Evolutionary conservation across 30 jellyfish, hydroid and myxozoan species (phyloP).

Genomic region (Turritopsis rubra): DNA sequence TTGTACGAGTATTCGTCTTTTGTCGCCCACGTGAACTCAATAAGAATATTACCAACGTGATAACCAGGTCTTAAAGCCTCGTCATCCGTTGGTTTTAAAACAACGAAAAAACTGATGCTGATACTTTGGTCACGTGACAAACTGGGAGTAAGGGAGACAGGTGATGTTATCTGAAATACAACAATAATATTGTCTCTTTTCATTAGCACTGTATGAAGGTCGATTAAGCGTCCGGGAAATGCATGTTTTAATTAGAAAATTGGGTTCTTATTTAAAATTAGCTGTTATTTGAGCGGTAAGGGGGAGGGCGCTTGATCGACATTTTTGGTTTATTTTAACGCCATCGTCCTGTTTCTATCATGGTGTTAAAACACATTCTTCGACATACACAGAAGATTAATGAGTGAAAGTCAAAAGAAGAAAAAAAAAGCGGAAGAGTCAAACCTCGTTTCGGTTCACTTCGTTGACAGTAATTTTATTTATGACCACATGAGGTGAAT

Average conservation of each 20-base stretch:
- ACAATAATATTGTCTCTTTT: neutral
- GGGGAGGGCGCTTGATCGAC: too few relatives aligned
- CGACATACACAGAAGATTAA: too few relatives aligned
- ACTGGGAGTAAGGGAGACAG: neutral
- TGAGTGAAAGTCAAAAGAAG: too few relatives aligned
- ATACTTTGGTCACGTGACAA: neutral
- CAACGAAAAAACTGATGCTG: neutral
- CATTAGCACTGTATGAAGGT: neutral
- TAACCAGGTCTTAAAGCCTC: neutral
- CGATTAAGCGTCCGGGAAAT: too few relatives aligned
- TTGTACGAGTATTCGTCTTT: neutral
- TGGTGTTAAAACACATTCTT: too few relatives aligned
- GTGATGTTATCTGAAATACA: neutral
- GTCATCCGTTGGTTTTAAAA: neutral
- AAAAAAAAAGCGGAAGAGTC: too few relatives aligned
- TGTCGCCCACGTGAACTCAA: neutral
- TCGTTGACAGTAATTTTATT: neutral
- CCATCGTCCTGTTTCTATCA: too few relatives aligned
- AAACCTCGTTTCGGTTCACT: neutral
- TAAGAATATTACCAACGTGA: slow-evolving; percentile 5
- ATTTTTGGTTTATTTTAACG: too few relatives aligned
- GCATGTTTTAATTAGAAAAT: too few relatives aligned
- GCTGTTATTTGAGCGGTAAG: too few relatives aligned
- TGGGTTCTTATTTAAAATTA: too few relatives aligned
- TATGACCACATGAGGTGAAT: neutral